phyloP scores from a whole-genome alignment of 1,140 invertebrate genomes.

The Paraescarpia echinospica region DNA sequence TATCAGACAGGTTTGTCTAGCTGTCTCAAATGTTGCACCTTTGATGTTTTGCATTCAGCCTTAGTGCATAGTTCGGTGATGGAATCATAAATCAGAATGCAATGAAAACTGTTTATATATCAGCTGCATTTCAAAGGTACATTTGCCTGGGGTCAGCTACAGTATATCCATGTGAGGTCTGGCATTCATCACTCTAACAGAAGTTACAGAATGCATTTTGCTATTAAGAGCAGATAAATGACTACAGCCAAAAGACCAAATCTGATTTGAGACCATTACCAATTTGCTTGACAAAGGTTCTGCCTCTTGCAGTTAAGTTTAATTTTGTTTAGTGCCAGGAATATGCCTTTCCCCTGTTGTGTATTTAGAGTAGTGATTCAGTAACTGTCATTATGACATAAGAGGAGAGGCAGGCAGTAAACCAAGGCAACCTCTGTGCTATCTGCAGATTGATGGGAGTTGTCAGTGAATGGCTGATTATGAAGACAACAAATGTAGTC shows the following conservation, averaged over 20 bases:
- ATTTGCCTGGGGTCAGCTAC: background rate
- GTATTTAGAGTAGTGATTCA: background rate
- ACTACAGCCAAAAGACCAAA: background rate
- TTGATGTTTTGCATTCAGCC: background rate
- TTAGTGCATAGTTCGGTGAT: background rate
- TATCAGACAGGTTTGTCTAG: background rate
- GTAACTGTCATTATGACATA: background rate
- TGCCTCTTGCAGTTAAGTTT: background rate
- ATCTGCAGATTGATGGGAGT: background rate
- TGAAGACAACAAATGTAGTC: background rate
- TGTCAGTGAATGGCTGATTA: background rate
- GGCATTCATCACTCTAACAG: background rate
- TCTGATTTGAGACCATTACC: background rate
- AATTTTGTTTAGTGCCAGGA: background rate
- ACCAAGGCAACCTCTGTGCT: background rate
- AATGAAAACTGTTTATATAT: background rate
- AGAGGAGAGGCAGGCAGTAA: background rate
- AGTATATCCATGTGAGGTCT: background rate
- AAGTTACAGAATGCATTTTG: background rate
- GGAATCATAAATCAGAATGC: background rate
- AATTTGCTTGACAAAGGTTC: background rate
- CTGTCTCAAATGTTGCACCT: background rate
- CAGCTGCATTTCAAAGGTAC: background rate
- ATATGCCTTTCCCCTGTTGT: background rate
- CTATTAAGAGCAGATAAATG: background rate